phyloP scores from a whole-genome alignment of 2,113 vertebrate genomes.

The Amphiprion percula region DNA sequence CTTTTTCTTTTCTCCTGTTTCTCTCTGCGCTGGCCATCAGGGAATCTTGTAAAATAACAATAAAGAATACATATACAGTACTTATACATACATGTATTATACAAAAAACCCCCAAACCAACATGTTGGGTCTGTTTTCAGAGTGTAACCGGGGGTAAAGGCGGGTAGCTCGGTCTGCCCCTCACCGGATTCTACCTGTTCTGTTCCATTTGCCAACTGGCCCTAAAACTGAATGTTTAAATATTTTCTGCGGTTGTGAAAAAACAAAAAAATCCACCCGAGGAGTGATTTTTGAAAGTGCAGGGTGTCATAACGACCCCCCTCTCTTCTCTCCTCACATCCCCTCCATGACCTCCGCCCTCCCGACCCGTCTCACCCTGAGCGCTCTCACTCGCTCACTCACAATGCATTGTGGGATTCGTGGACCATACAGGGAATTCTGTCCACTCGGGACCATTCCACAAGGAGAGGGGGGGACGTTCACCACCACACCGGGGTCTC shows the following conservation, averaged over 20 bases:
- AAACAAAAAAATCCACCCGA: slow-evolving; percentile 8
- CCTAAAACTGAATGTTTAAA: slow-evolving; percentile 47
- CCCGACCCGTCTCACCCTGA: neutral
- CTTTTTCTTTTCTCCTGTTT: slow-evolving; percentile 14
- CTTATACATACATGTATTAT: slow-evolving; percentile 70
- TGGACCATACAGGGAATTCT: slow-evolving; percentile 52
- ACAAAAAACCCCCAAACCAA: slow-evolving; percentile 9
- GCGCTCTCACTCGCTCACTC: slow-evolving; percentile 29
- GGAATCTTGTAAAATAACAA: slow-evolving; percentile 80
- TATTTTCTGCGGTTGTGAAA: slow-evolving; percentile 21
- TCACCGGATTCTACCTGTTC: slow-evolving; percentile 4
- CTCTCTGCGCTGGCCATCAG: slow-evolving; percentile 79
- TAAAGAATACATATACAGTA: slow-evolving; percentile 67
- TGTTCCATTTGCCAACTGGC: slow-evolving; percentile 46
- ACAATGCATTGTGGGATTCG: slow-evolving; percentile 60
- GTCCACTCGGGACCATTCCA: slow-evolving; percentile 54
- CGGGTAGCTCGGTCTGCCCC: slow-evolving; percentile 21
- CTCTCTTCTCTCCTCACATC: neutral
- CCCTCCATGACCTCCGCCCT: neutral
- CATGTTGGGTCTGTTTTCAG: slow-evolving; percentile 40
- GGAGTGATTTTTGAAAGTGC: neutral
- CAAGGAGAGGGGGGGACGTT: slow-evolving; percentile 33
- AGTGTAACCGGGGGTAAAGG: slow-evolving; percentile 32
- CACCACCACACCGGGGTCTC: slow-evolving; percentile 1
- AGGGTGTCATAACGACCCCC: slow-evolving; percentile 25